Percentiles rank a stretch among this genome's conserved stretches.
Evolutionary conservation across 2,113 vertebrate genomes (phyloP).

Genomic region (Ceyx melanurus): DNA sequence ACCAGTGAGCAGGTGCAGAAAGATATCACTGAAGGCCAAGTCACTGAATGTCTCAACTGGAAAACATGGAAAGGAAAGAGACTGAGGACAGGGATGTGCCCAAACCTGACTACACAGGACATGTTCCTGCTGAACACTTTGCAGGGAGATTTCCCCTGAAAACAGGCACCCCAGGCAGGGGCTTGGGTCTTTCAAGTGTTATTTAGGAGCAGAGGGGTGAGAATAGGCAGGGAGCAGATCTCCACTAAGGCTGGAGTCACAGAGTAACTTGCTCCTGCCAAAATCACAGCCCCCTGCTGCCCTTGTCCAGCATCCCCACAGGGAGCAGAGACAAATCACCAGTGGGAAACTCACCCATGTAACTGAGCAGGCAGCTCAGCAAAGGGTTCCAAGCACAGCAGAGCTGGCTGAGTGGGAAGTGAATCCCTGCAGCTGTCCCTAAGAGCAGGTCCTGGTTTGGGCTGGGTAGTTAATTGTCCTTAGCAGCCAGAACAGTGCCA

Average conservation of each 20-base stretch:
- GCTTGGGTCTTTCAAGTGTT: background rate
- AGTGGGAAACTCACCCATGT: background rate
- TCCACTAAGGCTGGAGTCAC: background rate
- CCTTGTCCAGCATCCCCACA: rapidly evolving
- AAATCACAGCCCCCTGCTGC: background rate
- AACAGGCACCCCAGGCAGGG: background rate
- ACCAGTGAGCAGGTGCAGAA: slow-evolving; percentile 93
- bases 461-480: background rate
- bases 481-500: background rate
- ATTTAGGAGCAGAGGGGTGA: background rate
- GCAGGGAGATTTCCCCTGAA: background rate
- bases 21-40: slow-evolving; percentile 93
- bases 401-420: background rate
- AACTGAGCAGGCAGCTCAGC: background rate
- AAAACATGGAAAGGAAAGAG: background rate
- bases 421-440: background rate
- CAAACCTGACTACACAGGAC: background rate
- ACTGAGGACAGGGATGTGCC: background rate
- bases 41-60: slow-evolving; percentile 92
- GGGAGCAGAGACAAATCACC: background rate
- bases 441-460: background rate
- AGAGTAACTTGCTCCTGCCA: background rate
- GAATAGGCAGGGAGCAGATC: background rate
- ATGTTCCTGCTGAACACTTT: background rate
- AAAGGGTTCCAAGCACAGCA: background rate